Evolutionary conservation across 2,113 vertebrate genomes (phyloP).

Genomic region (Ceyx margarethae): DNA sequence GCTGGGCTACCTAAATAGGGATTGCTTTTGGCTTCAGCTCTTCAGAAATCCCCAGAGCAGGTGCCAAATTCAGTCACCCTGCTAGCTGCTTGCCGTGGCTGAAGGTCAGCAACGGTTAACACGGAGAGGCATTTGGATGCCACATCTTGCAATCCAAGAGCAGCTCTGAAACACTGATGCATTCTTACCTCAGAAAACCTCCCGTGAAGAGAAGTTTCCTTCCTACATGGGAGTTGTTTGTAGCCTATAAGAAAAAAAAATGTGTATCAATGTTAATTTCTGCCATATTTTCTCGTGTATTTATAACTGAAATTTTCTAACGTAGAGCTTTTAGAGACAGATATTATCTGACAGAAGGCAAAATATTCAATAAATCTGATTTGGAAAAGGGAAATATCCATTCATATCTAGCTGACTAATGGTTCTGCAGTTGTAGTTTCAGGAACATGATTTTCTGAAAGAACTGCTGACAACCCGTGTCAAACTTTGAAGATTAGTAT

Average conservation of each 20-base stretch:
- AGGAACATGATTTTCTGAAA: conserved; percentile 16
- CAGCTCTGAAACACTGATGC: background rate
- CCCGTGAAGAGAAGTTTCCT: conserved; percentile 5
- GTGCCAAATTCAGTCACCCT: conserved; percentile 68
- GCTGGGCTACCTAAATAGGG: conserved; percentile 57
- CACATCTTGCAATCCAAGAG: background rate
- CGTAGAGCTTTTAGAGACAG: conserved; percentile 38
- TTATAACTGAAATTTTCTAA: conserved; percentile 41
- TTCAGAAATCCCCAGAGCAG: conserved; percentile 69
- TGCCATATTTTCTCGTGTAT: conserved; percentile 35
- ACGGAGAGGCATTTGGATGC: conserved; percentile 33
- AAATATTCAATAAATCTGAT: conserved; percentile 54
- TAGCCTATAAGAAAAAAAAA: background rate
- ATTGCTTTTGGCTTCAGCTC: conserved; percentile 64
- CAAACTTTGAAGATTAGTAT: conserved; percentile 32
- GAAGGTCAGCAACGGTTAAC: conserved; percentile 68
- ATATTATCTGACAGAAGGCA: conserved; percentile 7
- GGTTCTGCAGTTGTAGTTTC: background rate
- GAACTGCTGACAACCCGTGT: background rate
- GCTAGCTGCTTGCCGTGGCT: conserved; percentile 64
- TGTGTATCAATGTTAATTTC: background rate
- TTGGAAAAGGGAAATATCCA: conserved; percentile 34
- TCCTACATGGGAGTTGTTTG: background rate
- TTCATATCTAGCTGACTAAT: conserved; percentile 8
- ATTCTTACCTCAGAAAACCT: conserved; percentile 64